Evolutionary conservation across 2,797 vertebrate genomes (phyloP).

Genomic region (Melanotaenia trifasciata): DNA sequence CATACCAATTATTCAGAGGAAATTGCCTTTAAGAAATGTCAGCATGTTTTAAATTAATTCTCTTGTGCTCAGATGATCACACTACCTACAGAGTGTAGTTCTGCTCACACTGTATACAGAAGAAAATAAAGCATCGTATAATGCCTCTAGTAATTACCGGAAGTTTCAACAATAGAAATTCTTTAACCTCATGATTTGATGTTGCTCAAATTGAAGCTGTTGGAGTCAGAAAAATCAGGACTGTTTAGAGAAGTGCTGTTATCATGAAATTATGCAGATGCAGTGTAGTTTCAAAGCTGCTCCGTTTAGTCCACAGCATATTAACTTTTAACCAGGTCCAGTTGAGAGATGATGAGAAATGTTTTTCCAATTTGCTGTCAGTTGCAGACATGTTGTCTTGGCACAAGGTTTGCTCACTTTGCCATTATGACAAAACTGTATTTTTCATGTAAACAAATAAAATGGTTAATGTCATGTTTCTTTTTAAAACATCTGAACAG

Average conservation of each 20-base stretch:
- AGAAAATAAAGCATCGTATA: not conserved
- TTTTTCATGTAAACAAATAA: not conserved
- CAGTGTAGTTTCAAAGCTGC: not conserved
- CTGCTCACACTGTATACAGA: not conserved
- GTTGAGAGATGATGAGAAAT: not conserved
- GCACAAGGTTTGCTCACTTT: not conserved
- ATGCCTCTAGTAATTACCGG: conserved; percentile 21
- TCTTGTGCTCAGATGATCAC: conserved; percentile 24
- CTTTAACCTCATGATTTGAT: conserved; percentile 16
- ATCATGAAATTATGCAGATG: conserved; percentile 10
- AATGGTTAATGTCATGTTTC: not conserved
- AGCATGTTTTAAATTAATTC: conserved; percentile 14
- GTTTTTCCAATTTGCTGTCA: not conserved
- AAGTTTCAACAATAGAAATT: conserved; percentile 15
- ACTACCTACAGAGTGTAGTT: conserved; percentile 13
- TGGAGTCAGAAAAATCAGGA: conserved; percentile 13
- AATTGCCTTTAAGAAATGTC: conserved; percentile 51
- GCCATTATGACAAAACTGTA: not conserved
- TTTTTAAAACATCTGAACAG: not conserved
- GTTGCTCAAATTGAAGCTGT: conserved; percentile 1
- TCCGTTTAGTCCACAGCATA: not conserved
- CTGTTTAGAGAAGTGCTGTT: conserved; percentile 21
- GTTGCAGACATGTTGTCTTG: not conserved
- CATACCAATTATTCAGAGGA: conserved; percentile 43
- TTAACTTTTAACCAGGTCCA: not conserved